Percentiles rank a stretch among this genome's conserved stretches.
These are phyloP conservation scores for Ceyx cyanopectus DNA, from an alignment of 2,113 vertebrate genomes.

Conservation along the genomic window DNA sequence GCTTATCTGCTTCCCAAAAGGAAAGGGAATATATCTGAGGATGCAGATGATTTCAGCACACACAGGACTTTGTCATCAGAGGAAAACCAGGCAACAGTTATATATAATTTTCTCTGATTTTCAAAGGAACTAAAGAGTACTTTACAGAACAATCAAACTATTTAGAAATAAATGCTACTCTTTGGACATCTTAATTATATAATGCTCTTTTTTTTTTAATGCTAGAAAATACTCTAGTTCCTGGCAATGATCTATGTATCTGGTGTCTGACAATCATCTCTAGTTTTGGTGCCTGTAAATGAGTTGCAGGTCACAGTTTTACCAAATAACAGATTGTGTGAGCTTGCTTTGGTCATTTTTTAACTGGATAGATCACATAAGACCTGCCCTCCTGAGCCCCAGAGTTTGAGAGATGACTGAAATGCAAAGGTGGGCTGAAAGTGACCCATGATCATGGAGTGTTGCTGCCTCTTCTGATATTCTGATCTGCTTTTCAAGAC, in stretches of 20 bases:
- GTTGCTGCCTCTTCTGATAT: not conserved
- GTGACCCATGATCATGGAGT: fast-evolving
- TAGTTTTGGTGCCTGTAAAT: not conserved
- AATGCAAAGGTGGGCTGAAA: not conserved
- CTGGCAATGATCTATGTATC: not conserved
- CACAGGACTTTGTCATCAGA: not conserved
- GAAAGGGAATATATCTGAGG: not conserved
- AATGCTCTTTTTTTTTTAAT: not conserved
- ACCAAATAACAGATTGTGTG: not conserved
- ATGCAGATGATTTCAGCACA: not conserved
- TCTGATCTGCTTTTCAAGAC: not conserved
- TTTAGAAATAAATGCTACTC: not conserved
- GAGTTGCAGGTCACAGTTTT: not conserved
- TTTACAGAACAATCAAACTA: not conserved
- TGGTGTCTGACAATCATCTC: not conserved
- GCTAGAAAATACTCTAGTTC: not conserved
- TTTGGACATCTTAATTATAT: not conserved
- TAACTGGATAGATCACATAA: not conserved
- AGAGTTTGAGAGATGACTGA: not conserved
- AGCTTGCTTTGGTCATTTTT: not conserved
- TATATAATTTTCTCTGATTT: not conserved
- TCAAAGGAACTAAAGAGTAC: not conserved
- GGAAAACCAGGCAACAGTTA: not conserved
- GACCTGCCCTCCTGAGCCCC: not conserved
- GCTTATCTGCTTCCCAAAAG: not conserved